Conservation (phyloP, 2,888 invertebrate species). For the Isoperla grammatica region DNA sequence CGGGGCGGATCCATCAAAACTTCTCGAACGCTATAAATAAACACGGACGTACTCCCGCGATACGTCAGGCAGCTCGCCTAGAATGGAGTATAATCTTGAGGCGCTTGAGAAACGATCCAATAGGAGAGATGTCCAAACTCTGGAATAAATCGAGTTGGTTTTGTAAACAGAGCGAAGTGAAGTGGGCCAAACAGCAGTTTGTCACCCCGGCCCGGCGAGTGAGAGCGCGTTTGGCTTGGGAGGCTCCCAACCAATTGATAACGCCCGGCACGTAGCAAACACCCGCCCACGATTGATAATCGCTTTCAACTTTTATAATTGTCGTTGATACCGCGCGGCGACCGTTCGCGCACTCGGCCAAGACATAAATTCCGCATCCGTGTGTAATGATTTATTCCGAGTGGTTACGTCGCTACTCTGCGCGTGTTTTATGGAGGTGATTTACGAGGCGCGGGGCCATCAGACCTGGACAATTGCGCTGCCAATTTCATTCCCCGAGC, state of each 20-base stretch:
- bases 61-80: no score
- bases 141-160: slow-evolving; percentile 16
- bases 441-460: no score
- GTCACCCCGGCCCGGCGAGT: slow-evolving; percentile 18
- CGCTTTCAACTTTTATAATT: slow-evolving; percentile 10
- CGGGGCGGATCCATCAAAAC: no score
- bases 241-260: slow-evolving; percentile 6
- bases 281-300: slow-evolving; percentile 2
- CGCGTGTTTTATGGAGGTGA: no score
- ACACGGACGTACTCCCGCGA: no score
- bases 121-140: slow-evolving; percentile 18
- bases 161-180: slow-evolving; percentile 8
- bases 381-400: no score
- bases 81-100: slow-evolving; percentile 17
- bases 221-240: no score
- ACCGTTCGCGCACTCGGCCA: background rate
- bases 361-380: no score
- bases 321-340: slow-evolving; percentile 10
- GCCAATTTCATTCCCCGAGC: no score
- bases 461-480: no score
- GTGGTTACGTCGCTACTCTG: no score
- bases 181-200: slow-evolving; percentile 19
- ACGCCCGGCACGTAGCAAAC: background rate
- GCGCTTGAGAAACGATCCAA: slow-evolving; percentile 22
- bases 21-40: no score